A percentile compares a stretch with the other conserved stretches of the same genome.
phyloP scores from a whole-genome alignment of 2,888 invertebrate genomes.

The Drosophila niveifrons region DNA sequence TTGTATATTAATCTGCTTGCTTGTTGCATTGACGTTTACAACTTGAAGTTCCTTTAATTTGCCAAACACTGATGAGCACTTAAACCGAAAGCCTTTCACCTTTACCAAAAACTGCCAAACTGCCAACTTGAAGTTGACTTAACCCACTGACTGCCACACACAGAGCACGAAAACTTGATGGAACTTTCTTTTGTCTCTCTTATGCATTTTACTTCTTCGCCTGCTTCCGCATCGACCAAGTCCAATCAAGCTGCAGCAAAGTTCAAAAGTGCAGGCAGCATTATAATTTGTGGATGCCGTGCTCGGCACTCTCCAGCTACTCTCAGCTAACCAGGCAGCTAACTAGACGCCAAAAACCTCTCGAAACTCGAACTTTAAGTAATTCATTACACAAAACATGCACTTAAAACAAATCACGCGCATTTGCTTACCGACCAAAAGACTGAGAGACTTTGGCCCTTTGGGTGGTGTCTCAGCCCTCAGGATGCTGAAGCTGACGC shows the following conservation, averaged over 20 bases:
- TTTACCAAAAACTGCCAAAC: conserved; percentile 15
- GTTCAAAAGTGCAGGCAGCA: conserved; percentile 78
- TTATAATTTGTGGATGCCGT: conserved; percentile 79
- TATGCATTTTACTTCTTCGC: background rate
- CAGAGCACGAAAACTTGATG: conserved; percentile 46
- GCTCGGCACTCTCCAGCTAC: conserved; percentile 18
- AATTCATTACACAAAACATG: conserved; percentile 70
- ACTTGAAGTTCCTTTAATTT: conserved; percentile 6
- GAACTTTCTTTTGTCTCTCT: conserved; percentile 69
- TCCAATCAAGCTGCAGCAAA: conserved; percentile 68
- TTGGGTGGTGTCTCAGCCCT: background rate
- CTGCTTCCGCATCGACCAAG: conserved; percentile 24
- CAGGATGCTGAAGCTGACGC: conserved; percentile 41
- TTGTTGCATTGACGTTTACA: background rate
- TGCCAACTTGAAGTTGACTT: conserved; percentile 29
- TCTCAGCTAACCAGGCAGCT: conserved; percentile 57
- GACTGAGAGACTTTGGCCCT: background rate
- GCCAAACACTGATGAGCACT: conserved; percentile 15
- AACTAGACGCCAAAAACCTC: conserved; percentile 45
- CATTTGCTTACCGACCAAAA: conserved; percentile 49
- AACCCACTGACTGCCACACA: conserved; percentile 59
- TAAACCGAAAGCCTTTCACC: conserved; percentile 52
- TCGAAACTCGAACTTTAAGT: conserved; percentile 54
- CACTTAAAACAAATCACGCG: conserved; percentile 69
- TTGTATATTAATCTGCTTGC: conserved; percentile 1